Evolutionary conservation across 2,888 invertebrate species (phyloP).

Genomic region (Lysandra coridon): DNA sequence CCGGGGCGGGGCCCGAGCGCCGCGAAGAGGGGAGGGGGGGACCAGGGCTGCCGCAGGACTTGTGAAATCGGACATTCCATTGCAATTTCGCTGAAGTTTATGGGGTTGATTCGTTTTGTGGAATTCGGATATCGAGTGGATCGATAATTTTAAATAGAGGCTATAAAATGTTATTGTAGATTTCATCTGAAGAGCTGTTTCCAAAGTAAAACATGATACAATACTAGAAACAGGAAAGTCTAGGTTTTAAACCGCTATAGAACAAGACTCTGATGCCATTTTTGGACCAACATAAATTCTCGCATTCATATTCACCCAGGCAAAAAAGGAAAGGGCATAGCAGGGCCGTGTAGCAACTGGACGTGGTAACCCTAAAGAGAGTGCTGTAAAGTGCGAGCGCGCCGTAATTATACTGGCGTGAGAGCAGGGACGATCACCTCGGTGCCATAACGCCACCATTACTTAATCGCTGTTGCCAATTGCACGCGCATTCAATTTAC

Average conservation of each 20-base stretch:
- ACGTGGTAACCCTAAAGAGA: not conserved
- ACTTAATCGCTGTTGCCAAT: conserved; percentile 55
- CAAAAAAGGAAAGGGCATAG: not conserved
- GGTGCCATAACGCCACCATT: conserved; percentile 52
- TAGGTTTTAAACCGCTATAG: not conserved
- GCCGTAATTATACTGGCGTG: conserved; percentile 61
- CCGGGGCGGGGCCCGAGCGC: conserved; percentile 49
- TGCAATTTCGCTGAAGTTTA: not conserved
- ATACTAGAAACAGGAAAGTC: not conserved
- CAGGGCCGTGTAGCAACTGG: not conserved
- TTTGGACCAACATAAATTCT: not conserved
- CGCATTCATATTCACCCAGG: not conserved
- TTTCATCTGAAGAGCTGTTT: not conserved
- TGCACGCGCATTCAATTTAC: conserved; percentile 43
- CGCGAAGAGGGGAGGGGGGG: conserved; percentile 38
- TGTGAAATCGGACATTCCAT: conserved; percentile 39
- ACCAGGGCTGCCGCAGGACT: conserved; percentile 36
- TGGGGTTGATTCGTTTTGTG: conserved; percentile 6
- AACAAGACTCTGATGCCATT: not conserved
- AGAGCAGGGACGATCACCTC: conserved; percentile 70
- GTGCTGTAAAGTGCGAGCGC: conserved; percentile 37
- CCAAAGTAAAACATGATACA: not conserved
- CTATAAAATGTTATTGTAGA: not conserved
- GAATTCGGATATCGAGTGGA: not conserved
- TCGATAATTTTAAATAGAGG: not conserved